A percentile compares a stretch with the other conserved stretches of the same genome.
phyloP scores from a whole-genome alignment of 2,113 vertebrate genomes.

The Aspiorhynchus laticeps region DNA sequence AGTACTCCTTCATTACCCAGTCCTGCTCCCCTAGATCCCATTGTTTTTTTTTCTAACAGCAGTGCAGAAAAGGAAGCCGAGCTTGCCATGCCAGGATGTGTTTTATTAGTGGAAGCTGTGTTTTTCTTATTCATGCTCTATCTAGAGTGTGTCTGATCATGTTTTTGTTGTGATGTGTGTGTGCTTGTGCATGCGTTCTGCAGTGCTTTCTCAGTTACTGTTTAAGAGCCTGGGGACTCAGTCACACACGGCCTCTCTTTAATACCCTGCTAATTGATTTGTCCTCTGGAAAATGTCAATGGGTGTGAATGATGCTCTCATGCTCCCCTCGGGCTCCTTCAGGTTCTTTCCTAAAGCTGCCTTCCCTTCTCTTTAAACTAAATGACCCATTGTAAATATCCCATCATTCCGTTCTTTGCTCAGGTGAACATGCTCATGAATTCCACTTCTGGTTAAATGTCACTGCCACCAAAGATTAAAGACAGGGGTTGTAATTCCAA shows the following conservation, averaged over 20 bases:
- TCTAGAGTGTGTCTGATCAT: background rate
- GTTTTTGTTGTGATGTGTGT: background rate
- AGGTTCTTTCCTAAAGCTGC: slow-evolving; percentile 19
- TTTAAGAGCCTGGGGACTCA: slow-evolving; percentile 33
- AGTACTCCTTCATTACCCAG: slow-evolving; percentile 18
- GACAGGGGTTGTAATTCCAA: slow-evolving; percentile 3
- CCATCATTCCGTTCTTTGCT: slow-evolving; percentile 15
- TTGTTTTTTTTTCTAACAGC: background rate
- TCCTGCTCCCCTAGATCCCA: background rate
- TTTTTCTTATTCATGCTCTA: background rate
- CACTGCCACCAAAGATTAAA: slow-evolving; percentile 24
- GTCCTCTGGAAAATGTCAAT: slow-evolving; percentile 50
- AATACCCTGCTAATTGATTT: slow-evolving; percentile 42
- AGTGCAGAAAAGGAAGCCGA: background rate
- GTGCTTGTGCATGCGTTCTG: background rate
- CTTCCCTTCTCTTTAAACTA: slow-evolving; percentile 36
- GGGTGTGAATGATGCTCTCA: slow-evolving; percentile 23
- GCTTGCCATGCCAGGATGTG: background rate
- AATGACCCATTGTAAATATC: slow-evolving; percentile 25
- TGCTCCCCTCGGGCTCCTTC: background rate
- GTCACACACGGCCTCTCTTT: slow-evolving; percentile 32
- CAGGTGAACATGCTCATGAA: slow-evolving; percentile 10
- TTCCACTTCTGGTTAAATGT: slow-evolving; percentile 35
- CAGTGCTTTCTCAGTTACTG: slow-evolving; percentile 20
- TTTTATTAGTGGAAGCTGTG: slow-evolving; percentile 23